Percentiles rank a stretch among this genome's conserved stretches.
phyloP scores from a whole-genome alignment of 2,797 vertebrate species.

The Lateolabrax maculatus region DNA sequence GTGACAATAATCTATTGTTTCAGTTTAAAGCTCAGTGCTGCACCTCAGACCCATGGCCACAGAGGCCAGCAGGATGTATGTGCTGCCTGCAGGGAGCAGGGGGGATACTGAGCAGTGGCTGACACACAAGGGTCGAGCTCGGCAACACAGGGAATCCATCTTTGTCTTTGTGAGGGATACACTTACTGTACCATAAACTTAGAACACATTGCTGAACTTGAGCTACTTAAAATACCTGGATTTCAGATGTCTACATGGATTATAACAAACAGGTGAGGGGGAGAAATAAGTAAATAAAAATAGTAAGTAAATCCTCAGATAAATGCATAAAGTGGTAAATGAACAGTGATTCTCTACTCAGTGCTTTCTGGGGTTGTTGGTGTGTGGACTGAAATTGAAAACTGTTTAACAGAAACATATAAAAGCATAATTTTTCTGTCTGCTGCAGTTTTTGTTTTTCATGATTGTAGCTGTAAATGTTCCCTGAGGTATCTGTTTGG shows the following conservation, averaged over 20 bases:
- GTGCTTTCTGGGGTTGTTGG: constrained; percentile 1
- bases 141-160: constrained; percentile 67
- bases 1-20: constrained; percentile 89
- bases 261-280: constrained; percentile 22
- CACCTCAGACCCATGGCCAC: constrained; percentile 74
- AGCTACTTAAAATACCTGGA: constrained; percentile 31
- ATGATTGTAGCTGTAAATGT: constrained; percentile 28
- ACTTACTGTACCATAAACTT: constrained; percentile 54
- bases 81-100: constrained; percentile 74
- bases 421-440: constrained; percentile 34
- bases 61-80: constrained; percentile 78
- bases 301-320: constrained; percentile 21
- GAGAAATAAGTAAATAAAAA: no score
- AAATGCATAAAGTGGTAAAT: constrained; percentile 35
- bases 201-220: constrained; percentile 9
- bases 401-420: constrained; percentile 44
- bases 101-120: constrained; percentile 50
- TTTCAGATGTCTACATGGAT: constrained; percentile 36
- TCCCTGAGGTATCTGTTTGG: constrained; percentile 36
- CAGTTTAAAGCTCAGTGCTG: constrained; percentile 81
- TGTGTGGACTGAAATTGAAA: constrained; percentile 49
- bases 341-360: constrained; percentile 27
- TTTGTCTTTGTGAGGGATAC: constrained; percentile 60
- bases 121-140: constrained; percentile 64
- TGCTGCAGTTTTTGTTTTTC: constrained; percentile 26